A percentile compares a stretch with the other conserved stretches of the same genome.
Evolutionary conservation across 2,888 invertebrate species (phyloP).

Genomic region (Pollenia angustigena): DNA sequence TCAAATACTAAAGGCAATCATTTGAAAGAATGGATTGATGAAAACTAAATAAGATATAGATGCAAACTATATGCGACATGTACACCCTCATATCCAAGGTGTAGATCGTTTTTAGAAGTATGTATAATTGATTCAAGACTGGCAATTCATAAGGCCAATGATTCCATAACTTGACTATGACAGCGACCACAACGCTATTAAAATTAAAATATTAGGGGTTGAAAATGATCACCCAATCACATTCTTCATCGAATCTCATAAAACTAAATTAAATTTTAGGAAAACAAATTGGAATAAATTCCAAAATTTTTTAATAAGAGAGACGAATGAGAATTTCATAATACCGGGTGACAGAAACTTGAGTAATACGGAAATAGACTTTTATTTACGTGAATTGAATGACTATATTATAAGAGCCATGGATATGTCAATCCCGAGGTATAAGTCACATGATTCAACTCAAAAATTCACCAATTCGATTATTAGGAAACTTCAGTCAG

Average conservation of each 20-base stretch:
- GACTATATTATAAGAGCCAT: not conserved
- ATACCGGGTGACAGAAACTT: constrained; percentile 5
- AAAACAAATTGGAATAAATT: constrained; percentile 32
- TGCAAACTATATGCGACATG: constrained; percentile 12
- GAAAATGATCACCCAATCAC: constrained; percentile 14
- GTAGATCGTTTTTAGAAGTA: constrained; percentile 11
- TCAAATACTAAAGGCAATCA: not conserved
- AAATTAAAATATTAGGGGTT: constrained; percentile 7
- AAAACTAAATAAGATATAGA: constrained; percentile 29
- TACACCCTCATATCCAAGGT: constrained; percentile 4
- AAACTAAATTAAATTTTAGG: not conserved
- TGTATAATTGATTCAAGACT: constrained; percentile 5
- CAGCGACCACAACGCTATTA: constrained; percentile 27
- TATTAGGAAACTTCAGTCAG: not conserved
- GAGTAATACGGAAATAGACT: constrained; percentile 25
- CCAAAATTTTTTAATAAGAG: not conserved
- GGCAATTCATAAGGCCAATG: not conserved
- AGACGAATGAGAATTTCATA: not conserved
- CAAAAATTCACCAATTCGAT: too few relatives aligned
- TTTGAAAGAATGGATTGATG: not conserved
- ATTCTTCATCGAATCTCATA: not conserved
- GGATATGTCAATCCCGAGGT: too few relatives aligned
- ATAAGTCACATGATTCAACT: too few relatives aligned
- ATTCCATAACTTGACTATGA: constrained; percentile 23
- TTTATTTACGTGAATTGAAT: constrained; percentile 25